Percentiles rank a stretch among this genome's conserved stretches.
phyloP scores from a whole-genome alignment of 2,888 invertebrate genomes.

The Ochlodes sylvanus region DNA sequence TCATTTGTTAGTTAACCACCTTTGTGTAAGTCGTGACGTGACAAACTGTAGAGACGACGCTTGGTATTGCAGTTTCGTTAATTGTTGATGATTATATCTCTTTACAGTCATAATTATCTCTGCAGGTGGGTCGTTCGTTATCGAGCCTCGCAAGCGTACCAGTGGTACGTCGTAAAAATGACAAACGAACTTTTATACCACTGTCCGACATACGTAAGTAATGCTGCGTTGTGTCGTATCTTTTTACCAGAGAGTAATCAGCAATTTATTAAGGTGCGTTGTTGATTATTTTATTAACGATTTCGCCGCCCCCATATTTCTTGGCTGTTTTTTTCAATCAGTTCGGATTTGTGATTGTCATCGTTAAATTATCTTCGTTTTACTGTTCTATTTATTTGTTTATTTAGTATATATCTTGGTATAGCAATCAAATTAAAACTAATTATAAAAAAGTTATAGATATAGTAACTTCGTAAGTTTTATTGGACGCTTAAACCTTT shows the following conservation, averaged over 20 bases:
- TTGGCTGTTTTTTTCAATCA: slow-evolving; percentile 45
- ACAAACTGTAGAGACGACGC: slow-evolving; percentile 14
- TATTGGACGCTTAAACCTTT: too few relatives aligned
- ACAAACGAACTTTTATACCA: slow-evolving; percentile 74
- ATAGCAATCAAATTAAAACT: too few relatives aligned
- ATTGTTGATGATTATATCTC: slow-evolving; percentile 48
- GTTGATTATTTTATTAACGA: slow-evolving; percentile 77
- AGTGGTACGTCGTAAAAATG: slow-evolving; percentile 73
- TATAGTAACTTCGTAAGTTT: too few relatives aligned
- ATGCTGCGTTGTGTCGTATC: slow-evolving; percentile 71
- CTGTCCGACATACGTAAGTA: slow-evolving; percentile 70
- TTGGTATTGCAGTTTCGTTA: slow-evolving; percentile 37
- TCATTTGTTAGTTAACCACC: slow-evolving; percentile 44
- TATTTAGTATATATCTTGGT: neutral
- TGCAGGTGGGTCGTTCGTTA: slow-evolving; percentile 61
- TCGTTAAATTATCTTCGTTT: slow-evolving; percentile 44
- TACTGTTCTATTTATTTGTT: neutral
- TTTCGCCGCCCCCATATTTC: slow-evolving; percentile 50
- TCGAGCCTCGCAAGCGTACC: slow-evolving; percentile 66
- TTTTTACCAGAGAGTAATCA: slow-evolving; percentile 79
- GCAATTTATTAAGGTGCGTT: slow-evolving; percentile 73
- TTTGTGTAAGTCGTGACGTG: slow-evolving; percentile 35
- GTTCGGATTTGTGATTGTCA: slow-evolving; percentile 30
- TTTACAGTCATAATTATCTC: slow-evolving; percentile 51
- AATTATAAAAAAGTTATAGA: too few relatives aligned